Conservation (phyloP, 2,888 invertebrate genomes). For the Dolomedes plantarius region DNA sequence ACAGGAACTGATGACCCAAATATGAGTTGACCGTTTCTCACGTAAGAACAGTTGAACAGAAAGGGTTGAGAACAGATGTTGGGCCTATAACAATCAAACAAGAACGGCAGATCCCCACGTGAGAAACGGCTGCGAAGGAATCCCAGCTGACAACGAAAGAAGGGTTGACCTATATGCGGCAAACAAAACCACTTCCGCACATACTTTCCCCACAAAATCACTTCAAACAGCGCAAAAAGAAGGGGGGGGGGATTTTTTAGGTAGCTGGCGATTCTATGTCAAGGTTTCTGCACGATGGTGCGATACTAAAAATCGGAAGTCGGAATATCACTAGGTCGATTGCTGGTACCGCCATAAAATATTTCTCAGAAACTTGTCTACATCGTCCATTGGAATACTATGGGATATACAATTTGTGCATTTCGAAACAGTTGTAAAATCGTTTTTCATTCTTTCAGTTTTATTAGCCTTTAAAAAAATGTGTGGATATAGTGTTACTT, state of each 20-base stretch:
- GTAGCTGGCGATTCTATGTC: constrained; percentile 56
- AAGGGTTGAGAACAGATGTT: constrained; percentile 50
- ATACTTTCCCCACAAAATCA: constrained; percentile 30
- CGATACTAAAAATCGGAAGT: not conserved
- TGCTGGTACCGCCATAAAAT: no score
- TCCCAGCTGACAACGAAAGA: constrained; percentile 53
- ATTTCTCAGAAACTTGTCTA: no score
- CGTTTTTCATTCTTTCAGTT: no score
- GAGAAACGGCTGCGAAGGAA: constrained; percentile 35
- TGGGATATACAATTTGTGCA: no score
- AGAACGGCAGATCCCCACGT: constrained; percentile 15
- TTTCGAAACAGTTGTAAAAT: no score
- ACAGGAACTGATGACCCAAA: constrained; percentile 61
- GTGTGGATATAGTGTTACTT: no score
- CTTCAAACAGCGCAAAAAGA: constrained; percentile 1
- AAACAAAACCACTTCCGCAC: constrained; percentile 48
- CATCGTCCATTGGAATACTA: no score
- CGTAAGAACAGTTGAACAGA: constrained; percentile 34
- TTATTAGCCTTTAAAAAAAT: no score
- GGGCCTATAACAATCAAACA: constrained; percentile 34
- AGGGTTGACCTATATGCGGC: constrained; percentile 61
- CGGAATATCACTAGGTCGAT: not conserved
- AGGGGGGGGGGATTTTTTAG: not conserved
- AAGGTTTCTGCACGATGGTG: constrained; percentile 45
- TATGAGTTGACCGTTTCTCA: constrained; percentile 58